phyloP scores from a whole-genome alignment of 2,113 vertebrate genomes.

The Mesembrinibis cayennensis region DNA sequence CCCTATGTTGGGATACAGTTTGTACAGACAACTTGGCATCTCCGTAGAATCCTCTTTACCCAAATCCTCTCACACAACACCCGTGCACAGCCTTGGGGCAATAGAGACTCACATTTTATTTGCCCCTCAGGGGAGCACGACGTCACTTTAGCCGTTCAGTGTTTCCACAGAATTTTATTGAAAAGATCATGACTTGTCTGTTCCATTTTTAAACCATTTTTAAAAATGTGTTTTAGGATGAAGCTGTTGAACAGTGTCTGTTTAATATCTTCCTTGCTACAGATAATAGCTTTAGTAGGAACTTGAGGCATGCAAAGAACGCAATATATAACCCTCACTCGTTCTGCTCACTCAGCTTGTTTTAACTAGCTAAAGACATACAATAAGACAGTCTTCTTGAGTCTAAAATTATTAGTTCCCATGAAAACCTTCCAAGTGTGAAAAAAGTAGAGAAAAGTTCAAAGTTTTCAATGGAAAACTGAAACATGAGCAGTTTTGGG shows the following conservation, averaged over 20 bases:
- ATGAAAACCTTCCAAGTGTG: neutral
- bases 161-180: neutral
- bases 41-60: neutral
- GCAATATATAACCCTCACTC: neutral
- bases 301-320: neutral
- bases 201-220: neutral
- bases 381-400: neutral
- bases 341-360: neutral
- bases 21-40: neutral
- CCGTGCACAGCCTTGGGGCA: neutral
- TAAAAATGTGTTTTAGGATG: neutral
- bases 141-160: neutral
- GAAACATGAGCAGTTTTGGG: neutral
- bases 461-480: neutral
- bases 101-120: neutral
- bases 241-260: neutral
- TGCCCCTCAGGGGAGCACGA: neutral
- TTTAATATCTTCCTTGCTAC: neutral
- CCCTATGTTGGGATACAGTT: neutral
- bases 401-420: neutral
- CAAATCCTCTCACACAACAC: neutral
- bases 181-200: neutral
- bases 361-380: constrained; percentile 6
- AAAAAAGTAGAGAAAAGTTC: neutral
- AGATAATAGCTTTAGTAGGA: neutral